Percentiles rank a stretch among this genome's conserved stretches.
These are phyloP conservation scores for Philopedon plagiatum DNA, from an alignment of 2,888 invertebrate species.

Conservation along the genomic window DNA sequence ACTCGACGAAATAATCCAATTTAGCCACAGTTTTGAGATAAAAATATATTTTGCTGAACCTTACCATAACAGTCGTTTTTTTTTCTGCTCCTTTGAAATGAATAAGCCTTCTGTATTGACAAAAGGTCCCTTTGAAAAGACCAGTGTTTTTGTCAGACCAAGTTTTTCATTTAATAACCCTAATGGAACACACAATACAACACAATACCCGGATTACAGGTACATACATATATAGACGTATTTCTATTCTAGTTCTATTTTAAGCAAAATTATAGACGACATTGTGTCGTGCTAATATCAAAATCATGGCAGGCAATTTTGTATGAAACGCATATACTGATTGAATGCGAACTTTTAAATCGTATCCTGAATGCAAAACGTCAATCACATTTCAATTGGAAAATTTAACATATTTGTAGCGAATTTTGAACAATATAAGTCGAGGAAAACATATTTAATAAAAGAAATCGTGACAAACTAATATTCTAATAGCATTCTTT, in stretches of 20 bases:
- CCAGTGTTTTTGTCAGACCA: conserved; percentile 3
- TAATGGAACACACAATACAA: conserved; percentile 31
- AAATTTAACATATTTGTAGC: neutral
- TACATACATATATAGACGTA: conserved; percentile 21
- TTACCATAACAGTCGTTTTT: neutral
- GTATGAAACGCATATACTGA: conserved; percentile 19
- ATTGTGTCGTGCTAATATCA: conserved; percentile 38
- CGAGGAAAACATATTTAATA: too few species aligned
- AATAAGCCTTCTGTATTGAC: neutral
- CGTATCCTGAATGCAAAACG: conserved; percentile 13
- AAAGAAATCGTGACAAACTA: too few species aligned
- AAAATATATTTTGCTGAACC: neutral
- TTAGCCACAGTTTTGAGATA: neutral
- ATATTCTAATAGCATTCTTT: too few species aligned
- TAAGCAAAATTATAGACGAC: conserved; percentile 28
- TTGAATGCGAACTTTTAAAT: conserved; percentile 39
- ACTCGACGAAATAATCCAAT: too few species aligned
- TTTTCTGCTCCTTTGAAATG: conserved; percentile 1
- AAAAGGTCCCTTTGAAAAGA: conserved; percentile 14
- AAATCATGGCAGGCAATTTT: conserved; percentile 37
- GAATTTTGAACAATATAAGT: neutral
- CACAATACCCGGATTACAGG: conserved; percentile 26
- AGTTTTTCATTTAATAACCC: conserved; percentile 35
- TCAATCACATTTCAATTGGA: conserved; percentile 21
- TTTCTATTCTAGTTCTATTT: conserved; percentile 32